Evolutionary conservation across 1,140 invertebrate species (phyloP), one percentile per base, ranked within the genome.

Genomic region (Ceratina japonica): DNA sequence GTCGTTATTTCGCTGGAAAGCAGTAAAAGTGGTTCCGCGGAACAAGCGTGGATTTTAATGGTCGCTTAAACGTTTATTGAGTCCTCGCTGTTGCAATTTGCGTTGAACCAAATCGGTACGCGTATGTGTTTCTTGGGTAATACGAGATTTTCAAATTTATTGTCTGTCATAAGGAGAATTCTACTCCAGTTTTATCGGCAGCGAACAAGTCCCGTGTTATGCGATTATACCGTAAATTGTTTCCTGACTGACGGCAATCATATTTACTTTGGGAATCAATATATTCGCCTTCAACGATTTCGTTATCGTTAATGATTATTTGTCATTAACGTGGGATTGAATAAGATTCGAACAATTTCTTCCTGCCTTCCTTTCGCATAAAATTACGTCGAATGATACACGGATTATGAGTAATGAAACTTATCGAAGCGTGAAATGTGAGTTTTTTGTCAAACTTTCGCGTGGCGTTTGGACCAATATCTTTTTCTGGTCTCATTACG

Each of bases 401-500:
- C 52, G 69, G 54, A 44, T 49, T 58, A 65, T 12, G 59, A 77
- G 27, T 59, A 82, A 84, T 51, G 82, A 79, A 71, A 79, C 69
- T 56, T 75, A 73, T 74, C 74, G 81, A 84, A 83, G 65, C 82
- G 82, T 84, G 79, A 84, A 84, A 83, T 65, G 82, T n/a, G 54
- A 65, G 61, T 84, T 80, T 84, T 82, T 84, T 71, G 15, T 65
- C 62, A 69, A 66, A 80, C 83, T 65, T 71, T 68, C 22, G 61
- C 59, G 76, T 56, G 75, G 71, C 69, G 72, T 70, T 84, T 74
- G 71, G 49, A 20, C 65, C 68, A 51, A 52, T 80, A 84, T 27
- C 79, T 84, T 84, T 85, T 81, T 84, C 78, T 70, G 49, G 24
- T 20, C n/a, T 20, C 31, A 75, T 85, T 84, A 81, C 82, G 82